Percentiles rank a stretch among this genome's conserved stretches.
Evolutionary conservation across 2,888 invertebrate genomes (phyloP).

Genomic region (Mythimna pallens): DNA sequence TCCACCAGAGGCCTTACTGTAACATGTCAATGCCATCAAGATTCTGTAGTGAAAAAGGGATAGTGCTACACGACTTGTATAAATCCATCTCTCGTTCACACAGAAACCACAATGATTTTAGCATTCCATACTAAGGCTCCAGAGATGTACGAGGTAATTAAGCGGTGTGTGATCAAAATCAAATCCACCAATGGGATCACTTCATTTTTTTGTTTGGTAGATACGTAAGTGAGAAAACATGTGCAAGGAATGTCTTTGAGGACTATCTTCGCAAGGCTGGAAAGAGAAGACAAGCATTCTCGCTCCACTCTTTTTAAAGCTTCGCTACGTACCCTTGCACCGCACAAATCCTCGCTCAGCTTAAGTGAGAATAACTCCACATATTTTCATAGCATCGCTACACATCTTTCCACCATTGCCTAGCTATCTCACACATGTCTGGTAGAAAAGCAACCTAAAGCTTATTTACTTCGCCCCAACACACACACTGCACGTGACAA

Average conservation of each 20-base stretch:
- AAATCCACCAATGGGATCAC: neutral
- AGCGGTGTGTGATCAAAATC: neutral
- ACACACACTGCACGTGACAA: conserved; percentile 51
- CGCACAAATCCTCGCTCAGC: neutral
- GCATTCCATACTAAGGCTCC: neutral
- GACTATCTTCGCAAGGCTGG: neutral
- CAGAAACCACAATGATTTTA: neutral
- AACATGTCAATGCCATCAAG: neutral
- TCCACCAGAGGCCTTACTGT: neutral
- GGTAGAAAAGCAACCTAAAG: conserved; percentile 9
- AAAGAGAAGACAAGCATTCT: neutral
- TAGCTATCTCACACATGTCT: neutral
- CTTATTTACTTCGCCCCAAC: conserved; percentile 55
- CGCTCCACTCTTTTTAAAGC: neutral
- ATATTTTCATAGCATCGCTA: neutral
- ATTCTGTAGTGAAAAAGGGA: neutral
- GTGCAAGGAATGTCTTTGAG: neutral
- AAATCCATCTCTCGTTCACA: neutral
- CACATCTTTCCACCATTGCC: neutral
- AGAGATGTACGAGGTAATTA: neutral
- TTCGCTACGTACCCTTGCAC: neutral
- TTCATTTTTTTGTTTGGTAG: neutral
- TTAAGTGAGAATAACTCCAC: neutral
- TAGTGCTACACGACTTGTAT: neutral
- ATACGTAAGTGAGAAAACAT: too few species aligned